Base-by-base conservation (phyloP, 2,888 invertebrate species). In the Catonia carolina region DNA sequence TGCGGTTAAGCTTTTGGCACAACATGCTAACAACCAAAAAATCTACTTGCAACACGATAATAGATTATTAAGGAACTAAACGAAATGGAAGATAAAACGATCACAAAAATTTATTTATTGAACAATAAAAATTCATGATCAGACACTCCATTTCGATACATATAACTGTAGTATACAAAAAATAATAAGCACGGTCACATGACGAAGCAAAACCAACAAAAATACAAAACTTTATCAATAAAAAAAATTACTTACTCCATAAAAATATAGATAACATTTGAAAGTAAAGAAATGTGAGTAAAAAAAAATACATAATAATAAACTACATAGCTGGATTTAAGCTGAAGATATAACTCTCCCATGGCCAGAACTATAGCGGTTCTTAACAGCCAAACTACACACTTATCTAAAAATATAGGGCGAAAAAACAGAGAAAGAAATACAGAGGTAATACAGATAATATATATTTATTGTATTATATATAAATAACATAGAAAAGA, bases 111-210 rank as follows among this genome's bases (percentile, higher is more conserved):
- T 14, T 20, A 45, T 20, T 15, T 37, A 37, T 37, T 37, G 4
- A n/a, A 37, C 37, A 37, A 37, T 37, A 5, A 5, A 37, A 37
- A 37, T 37, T 37, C 14, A 14, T 27, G 27, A 27, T 27, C 8
- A 27, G 4, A 27, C 27, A 6, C 8, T 27, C 27, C 27, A 8
- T 37, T 6, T 6, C 12, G 12, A 15, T 14, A 37, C 4, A 37
- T 14, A 14, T 37, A 37, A 37, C 5, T 7, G 12, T 37, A 14
- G n/a, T 15, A 37, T n/a, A 48, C 17, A 23, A 55, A 27, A 55
- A 60, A 59, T 39, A 63, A 59, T 41, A 63, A 62, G 63, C 63
- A 60, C 55, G 62, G 63, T 63, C 63, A 63, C 63, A 63, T 63
- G 63, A 63, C 63, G 60, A 61, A 62, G 63, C 63, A 58, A 58